phyloP scores from a whole-genome alignment of 2,888 invertebrate genomes.

The Pyrrhosoma nymphula region DNA sequence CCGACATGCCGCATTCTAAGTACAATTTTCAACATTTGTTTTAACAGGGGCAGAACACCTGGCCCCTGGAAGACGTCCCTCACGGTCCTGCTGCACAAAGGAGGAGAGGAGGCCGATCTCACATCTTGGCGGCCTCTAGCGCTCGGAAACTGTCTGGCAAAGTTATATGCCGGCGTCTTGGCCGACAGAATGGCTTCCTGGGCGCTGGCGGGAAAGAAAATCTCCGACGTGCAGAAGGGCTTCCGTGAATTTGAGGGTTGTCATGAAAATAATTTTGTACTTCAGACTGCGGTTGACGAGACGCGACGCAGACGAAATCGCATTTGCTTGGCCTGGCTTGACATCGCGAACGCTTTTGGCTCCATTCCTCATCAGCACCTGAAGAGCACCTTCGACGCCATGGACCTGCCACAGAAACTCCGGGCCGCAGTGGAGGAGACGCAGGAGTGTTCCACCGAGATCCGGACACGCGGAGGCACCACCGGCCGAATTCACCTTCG shows the following conservation, averaged over 20 bases:
- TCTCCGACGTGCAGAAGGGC: too few species aligned
- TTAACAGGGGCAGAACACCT: background rate
- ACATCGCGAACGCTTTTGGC: background rate
- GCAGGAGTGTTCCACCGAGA: background rate
- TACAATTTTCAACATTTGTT: constrained; percentile 68
- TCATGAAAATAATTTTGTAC: too few species aligned
- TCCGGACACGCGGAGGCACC: too few species aligned
- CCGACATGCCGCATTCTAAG: background rate
- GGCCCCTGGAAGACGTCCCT: constrained; percentile 70
- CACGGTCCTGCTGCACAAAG: constrained; percentile 73
- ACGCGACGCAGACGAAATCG: too few species aligned
- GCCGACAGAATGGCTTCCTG: constrained; percentile 70
- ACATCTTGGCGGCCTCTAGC: constrained; percentile 72
- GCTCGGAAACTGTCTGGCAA: constrained; percentile 72
- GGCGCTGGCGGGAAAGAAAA: too few species aligned
- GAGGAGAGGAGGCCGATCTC: constrained; percentile 69
- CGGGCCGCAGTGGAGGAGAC: too few species aligned
- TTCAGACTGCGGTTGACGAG: background rate
- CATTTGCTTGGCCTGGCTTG: background rate
- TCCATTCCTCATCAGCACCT: background rate
- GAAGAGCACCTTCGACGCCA: constrained; percentile 74
- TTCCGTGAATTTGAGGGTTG: too few species aligned
- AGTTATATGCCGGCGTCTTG: constrained; percentile 71
- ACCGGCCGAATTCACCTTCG: constrained; percentile 72
- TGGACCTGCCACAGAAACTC: constrained; percentile 69